Evolutionary conservation across 2,113 vertebrate genomes (phyloP).

Genomic region (Ceuthmochares aereus): DNA sequence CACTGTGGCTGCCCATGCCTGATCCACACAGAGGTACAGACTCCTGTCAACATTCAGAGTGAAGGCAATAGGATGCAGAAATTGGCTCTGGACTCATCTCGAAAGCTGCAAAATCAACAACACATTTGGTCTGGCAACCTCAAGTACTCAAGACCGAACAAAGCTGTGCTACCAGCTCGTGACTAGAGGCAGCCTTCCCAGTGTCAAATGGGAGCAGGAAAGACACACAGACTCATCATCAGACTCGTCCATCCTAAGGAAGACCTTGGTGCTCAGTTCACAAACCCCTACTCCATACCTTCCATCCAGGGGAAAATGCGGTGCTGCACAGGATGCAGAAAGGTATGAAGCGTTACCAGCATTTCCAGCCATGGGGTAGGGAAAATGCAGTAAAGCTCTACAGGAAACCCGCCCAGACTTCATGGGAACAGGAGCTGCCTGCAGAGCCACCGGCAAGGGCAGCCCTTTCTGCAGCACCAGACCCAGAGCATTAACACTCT

Average conservation of each 20-base stretch:
- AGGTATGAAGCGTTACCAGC: fast-evolving
- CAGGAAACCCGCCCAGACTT: background rate
- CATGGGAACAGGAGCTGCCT: background rate
- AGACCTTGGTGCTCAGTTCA: background rate
- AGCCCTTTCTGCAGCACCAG: background rate
- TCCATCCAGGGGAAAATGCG: fast-evolving
- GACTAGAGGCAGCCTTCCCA: background rate
- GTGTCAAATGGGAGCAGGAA: background rate
- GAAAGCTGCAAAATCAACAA: background rate
- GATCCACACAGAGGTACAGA: fast-evolving
- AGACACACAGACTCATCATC: background rate
- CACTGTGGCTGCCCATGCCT: background rate
- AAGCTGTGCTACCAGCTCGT: fast-evolving
- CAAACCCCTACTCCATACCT: background rate
- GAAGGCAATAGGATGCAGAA: background rate
- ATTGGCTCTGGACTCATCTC: background rate
- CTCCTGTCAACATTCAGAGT: background rate
- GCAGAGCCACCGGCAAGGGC: background rate
- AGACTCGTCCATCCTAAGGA: background rate
- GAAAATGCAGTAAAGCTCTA: background rate
- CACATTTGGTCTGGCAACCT: background rate
- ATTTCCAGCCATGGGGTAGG: background rate
- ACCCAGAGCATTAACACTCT: slow-evolving; percentile 27
- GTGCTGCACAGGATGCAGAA: fast-evolving
- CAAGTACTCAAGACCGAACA: background rate